Evolutionary conservation across 2,113 vertebrate species (phyloP), one percentile per base, ranked within the genome.

Genomic region (Polypterus senegalus): DNA sequence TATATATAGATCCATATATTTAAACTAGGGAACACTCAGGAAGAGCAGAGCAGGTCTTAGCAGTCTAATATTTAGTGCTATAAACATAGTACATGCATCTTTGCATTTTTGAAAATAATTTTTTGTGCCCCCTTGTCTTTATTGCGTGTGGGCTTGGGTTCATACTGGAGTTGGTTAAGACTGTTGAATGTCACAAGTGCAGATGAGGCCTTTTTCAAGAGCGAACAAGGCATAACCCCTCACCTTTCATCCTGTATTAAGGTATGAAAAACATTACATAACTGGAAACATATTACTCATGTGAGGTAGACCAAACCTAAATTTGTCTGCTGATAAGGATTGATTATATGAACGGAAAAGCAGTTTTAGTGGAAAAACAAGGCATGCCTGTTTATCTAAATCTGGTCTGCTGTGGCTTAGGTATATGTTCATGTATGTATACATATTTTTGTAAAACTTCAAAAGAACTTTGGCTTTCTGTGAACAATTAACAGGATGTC

Each of bases 191-290:
- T n/a, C n/a, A n/a, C n/a, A n/a, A n/a, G n/a, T n/a, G n/a, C n/a
- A n/a, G n/a, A n/a, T n/a, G n/a, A n/a, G n/a, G n/a, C n/a, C 48
- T 11, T 48, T 57, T 61, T 58, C 54, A 54, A 71, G 61, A 70
- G 74, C 58, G 63, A 73, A 72, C 72, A 78, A 74, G 63, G 61
- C 67, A 67, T 74, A 68, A 68, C 74, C 73, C 8, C 81, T 78
- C 70, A 70, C 64, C 66, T 68, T 68, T 72, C 59, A 61, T 5
- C 60, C 54, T 54, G 1, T 49, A 8, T 61, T 62, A 65, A n/a
- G n/a, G n/a, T n/a, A 11, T 11, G 57, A 61, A 76, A 75, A 64
- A 65, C 63, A 57, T 52, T 9, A 11, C 53, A 63, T 66, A 62
- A 69, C 68, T 43, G 65, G 61, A 74, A 68, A 63, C 67, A 11